Percentiles rank a stretch among this genome's conserved stretches.
phyloP scores from a whole-genome alignment of 2,888 invertebrate genomes.

The Nymphalis c-album region DNA sequence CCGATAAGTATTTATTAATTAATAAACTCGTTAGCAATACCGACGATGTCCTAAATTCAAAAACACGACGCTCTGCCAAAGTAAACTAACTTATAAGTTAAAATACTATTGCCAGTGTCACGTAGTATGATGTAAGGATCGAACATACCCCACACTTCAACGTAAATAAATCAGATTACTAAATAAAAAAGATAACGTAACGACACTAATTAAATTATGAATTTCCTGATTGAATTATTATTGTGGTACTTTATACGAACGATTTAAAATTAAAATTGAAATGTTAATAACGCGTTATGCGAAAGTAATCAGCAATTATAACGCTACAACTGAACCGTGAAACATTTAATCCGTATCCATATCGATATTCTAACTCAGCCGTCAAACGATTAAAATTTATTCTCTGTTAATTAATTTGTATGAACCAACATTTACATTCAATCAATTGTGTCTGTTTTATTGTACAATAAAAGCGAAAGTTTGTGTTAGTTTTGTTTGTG shows the following conservation, averaged over 20 bases:
- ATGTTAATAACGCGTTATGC: background rate
- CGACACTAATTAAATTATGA: background rate
- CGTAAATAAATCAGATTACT: too few species aligned
- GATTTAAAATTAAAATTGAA: background rate
- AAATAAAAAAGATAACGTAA: background rate
- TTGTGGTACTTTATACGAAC: background rate
- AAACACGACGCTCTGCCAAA: too few species aligned
- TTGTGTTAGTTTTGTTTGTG: too few species aligned
- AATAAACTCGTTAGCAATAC: too few species aligned
- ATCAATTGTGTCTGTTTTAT: background rate
- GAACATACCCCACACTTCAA: too few species aligned
- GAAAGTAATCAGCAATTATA: background rate
- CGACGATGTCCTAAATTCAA: too few species aligned
- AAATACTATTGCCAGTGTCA: too few species aligned
- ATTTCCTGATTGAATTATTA: background rate
- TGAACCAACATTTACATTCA: background rate
- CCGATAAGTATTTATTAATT: too few species aligned
- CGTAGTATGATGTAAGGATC: too few species aligned
- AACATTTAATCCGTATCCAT: background rate
- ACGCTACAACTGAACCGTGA: background rate
- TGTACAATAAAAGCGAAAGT: too few species aligned
- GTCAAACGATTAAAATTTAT: background rate
- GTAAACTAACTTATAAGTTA: too few species aligned
- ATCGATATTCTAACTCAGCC: background rate
- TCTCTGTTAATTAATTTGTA: background rate